Evolutionary conservation across 2,113 vertebrate genomes (phyloP).

Genomic region (Barbus barbus): DNA sequence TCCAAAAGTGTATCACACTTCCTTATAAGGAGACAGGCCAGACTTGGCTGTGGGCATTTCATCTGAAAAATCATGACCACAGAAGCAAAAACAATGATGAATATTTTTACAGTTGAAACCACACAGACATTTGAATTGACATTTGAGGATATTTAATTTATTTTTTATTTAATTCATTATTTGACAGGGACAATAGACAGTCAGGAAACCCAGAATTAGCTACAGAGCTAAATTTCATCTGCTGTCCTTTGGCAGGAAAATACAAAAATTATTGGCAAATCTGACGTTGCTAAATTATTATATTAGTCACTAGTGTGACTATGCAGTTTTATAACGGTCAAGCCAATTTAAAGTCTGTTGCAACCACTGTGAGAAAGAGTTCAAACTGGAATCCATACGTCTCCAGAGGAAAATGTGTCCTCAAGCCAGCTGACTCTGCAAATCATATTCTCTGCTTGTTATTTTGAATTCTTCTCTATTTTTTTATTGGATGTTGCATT

Average conservation of each 20-base stretch:
- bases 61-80: not conserved
- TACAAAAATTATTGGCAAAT: too few relatives aligned
- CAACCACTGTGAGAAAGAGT: slow-evolving; percentile 57
- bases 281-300: not conserved
- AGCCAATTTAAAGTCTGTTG: slow-evolving; percentile 58
- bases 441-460: slow-evolving; percentile 2
- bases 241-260: too few relatives aligned
- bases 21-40: slow-evolving; percentile 30
- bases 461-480: not conserved
- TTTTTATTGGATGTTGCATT: slow-evolving; percentile 20
- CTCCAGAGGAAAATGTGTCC: slow-evolving; percentile 33
- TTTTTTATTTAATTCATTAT: too few relatives aligned
- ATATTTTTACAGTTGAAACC: not conserved
- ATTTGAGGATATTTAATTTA: too few relatives aligned
- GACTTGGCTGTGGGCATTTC: slow-evolving; percentile 25
- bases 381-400: slow-evolving; percentile 56
- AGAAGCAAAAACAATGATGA: not conserved
- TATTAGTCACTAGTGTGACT: slow-evolving; percentile 47
- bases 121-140: too few relatives aligned
- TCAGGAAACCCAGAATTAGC: too few relatives aligned
- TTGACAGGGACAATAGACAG: too few relatives aligned
- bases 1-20: not conserved
- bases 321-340: slow-evolving; percentile 42
- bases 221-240: too few relatives aligned
- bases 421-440: slow-evolving; percentile 57